Conservation (phyloP, 2,113 vertebrate genomes). For the Thymallus thymallus region DNA sequence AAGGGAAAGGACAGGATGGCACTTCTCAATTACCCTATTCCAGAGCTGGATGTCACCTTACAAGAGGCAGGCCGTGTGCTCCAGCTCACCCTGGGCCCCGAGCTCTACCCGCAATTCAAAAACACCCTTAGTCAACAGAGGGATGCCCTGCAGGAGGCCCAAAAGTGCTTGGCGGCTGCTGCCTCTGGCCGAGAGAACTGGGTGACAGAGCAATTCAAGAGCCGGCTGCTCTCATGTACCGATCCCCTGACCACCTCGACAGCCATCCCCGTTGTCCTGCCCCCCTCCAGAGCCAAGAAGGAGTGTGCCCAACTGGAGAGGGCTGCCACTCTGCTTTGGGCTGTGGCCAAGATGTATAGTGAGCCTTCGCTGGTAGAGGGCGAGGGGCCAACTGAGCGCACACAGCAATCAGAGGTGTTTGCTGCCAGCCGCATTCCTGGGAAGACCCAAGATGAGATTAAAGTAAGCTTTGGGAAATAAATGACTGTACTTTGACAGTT, state of each 20-base stretch:
- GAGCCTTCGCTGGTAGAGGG: conserved; percentile 71
- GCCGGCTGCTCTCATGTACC: conserved; percentile 59
- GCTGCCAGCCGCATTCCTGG: conserved; percentile 74
- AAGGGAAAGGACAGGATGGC: conserved; percentile 71
- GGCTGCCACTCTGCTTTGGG: conserved; percentile 74
- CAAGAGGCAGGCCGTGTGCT: conserved; percentile 73
- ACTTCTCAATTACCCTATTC: conserved; percentile 72
- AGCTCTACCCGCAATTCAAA: conserved; percentile 66
- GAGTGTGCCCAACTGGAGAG: conserved; percentile 58
- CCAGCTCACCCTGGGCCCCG: conserved; percentile 70
- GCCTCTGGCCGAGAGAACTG: conserved; percentile 69
- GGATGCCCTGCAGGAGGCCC: conserved; percentile 55
- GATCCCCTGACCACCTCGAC: conserved; percentile 74
- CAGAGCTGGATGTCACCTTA: conserved; percentile 71
- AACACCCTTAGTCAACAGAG: conserved; percentile 59
- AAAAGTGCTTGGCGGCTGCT: conserved; percentile 41
- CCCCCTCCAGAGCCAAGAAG: conserved; percentile 49
- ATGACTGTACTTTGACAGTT: not conserved
- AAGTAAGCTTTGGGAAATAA: conserved; percentile 50
- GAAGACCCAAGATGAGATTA: conserved; percentile 64
- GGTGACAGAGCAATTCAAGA: conserved; percentile 76
- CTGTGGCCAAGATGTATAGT: conserved; percentile 68
- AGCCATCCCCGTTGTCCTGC: conserved; percentile 70
- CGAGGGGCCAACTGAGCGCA: conserved; percentile 63
- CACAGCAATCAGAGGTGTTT: conserved; percentile 75